Evolutionary conservation across 2,797 vertebrate species (phyloP), one percentile per base, ranked within the genome.

Genomic region (Darevskia nairensis): DNA sequence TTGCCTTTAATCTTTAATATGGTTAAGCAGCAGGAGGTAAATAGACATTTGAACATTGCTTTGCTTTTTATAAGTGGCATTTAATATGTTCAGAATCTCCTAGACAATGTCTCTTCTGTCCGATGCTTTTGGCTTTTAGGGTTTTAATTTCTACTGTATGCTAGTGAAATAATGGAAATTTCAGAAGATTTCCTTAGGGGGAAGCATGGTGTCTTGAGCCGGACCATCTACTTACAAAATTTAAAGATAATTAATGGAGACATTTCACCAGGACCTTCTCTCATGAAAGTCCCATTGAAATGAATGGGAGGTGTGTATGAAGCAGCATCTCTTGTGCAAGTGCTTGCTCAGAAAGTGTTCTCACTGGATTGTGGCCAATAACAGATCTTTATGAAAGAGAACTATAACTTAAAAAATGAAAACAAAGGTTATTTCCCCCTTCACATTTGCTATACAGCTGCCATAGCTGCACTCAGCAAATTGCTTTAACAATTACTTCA

Each of bases 1-100:
- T 95, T 96, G 93, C 8, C 89, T 96, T 95, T 96, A 96, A 97
- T 96, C 93, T 96, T 96, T 95, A 96, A 96, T 95, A 96, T 88
- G 95, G 93, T 92, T 95, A 96, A 96, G 88, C 94, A 95, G 94
- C 91, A 92, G 95, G 96, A 93, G 94, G 95, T 88, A 96, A 95
- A 96, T 93, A 94, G 92, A 86, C 92, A 92, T 93, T 97, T 97
- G 95, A 96, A 89, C 91, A 93, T 91, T 95, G 92, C 92, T 92
- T 95, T 95, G 80, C 90, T 94, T 94, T 95, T 96, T 95, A 94
- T 94, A 96, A 96, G 94, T 91, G 94, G 86, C 87, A 90, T 94
- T 96, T 95, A 96, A 95, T 96, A 94, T 90, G 92, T 91, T 96
- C 77, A 86, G 86, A 68, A 89, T 78, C 89, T 94, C 61, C 85